Evolutionary conservation across 2,113 vertebrate species (phyloP).

Genomic region (Macrotus californicus): DNA sequence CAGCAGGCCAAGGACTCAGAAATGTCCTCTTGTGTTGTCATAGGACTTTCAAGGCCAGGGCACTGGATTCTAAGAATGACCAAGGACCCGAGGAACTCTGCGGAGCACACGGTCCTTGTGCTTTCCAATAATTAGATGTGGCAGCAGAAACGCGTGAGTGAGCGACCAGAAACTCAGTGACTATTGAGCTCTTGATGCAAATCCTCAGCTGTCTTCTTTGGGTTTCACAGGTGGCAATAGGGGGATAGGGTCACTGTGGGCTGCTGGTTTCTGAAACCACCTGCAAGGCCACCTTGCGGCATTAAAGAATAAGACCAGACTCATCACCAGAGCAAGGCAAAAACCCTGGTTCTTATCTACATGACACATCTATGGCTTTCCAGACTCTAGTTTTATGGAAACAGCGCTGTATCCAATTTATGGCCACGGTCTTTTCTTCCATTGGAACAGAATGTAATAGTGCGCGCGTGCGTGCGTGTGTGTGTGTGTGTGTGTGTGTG

Average conservation of each 20-base stretch:
- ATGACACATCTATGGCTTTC: not conserved
- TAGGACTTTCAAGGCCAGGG: not conserved
- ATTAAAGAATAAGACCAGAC: not conserved
- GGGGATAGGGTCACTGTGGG: not conserved
- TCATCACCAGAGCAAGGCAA: not conserved
- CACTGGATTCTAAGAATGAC: not conserved
- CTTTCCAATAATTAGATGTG: not conserved
- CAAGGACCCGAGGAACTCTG: not conserved
- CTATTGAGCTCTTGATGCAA: not conserved
- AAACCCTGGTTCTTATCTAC: not conserved
- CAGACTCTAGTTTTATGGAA: not conserved
- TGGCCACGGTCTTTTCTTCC: not conserved
- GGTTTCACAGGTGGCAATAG: not conserved
- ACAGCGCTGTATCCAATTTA: not conserved
- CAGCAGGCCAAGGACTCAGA: not conserved
- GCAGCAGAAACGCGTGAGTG: not conserved
- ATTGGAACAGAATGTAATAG: not conserved
- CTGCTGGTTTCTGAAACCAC: not conserved
- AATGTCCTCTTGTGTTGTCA: not conserved
- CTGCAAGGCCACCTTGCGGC: not conserved
- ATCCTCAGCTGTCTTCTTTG: not conserved
- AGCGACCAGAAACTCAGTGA: not conserved
- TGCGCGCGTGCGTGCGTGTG: too few species aligned
- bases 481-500: not conserved
- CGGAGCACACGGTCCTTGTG: accelerated